phyloP scores from a whole-genome alignment of 2,113 vertebrate species.

The Hystrix cristata region DNA sequence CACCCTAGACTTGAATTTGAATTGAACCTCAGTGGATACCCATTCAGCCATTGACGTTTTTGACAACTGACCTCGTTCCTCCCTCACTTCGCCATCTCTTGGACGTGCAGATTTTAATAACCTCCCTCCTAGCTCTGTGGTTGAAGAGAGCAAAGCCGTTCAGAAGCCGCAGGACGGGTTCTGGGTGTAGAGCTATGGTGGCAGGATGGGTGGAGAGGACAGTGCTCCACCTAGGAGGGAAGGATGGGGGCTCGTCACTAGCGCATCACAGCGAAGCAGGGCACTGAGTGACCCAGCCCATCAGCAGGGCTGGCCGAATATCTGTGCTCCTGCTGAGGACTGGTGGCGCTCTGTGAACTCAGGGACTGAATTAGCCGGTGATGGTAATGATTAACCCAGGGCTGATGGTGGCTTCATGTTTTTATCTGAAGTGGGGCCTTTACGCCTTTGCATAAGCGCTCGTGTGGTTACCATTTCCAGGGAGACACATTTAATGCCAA shows the following conservation, averaged over 20 bases:
- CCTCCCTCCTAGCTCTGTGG: background rate
- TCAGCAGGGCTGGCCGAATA: slow-evolving; percentile 73
- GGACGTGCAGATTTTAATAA: background rate
- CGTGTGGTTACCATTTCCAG: background rate
- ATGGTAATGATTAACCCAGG: slow-evolving; percentile 74
- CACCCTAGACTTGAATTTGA: background rate
- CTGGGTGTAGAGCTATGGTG: background rate
- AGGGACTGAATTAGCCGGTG: slow-evolving; percentile 72
- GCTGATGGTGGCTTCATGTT: slow-evolving; percentile 30
- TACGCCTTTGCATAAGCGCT: slow-evolving; percentile 29
- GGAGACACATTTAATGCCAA: background rate
- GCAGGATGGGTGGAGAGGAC: background rate
- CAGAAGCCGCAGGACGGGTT: background rate
- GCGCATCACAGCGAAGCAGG: slow-evolving; percentile 32
- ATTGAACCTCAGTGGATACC: background rate
- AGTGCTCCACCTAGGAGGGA: background rate
- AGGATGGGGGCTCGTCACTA: background rate
- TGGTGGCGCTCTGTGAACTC: slow-evolving; percentile 69
- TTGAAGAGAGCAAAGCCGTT: slow-evolving; percentile 20
- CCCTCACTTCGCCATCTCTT: background rate
- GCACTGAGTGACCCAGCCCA: slow-evolving; percentile 62
- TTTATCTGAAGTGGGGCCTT: slow-evolving; percentile 21
- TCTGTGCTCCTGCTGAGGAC: slow-evolving; percentile 66
- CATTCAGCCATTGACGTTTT: background rate
- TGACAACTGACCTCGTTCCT: background rate